Evolutionary conservation across 2,113 vertebrate species (phyloP).

Genomic region (Zeus faber): DNA sequence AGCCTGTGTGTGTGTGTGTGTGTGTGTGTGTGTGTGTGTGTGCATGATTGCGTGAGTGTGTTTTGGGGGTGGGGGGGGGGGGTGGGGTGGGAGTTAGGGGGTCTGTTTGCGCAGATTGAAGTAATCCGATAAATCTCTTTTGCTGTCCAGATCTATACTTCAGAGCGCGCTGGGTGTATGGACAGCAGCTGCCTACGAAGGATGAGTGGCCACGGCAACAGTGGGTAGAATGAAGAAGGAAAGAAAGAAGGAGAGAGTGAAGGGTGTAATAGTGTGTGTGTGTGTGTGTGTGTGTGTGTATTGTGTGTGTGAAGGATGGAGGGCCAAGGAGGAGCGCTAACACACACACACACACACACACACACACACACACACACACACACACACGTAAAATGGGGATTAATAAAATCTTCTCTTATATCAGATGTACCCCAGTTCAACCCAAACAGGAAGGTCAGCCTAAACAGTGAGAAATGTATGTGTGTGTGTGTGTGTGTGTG

Average conservation of each 20-base stretch:
- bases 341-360: too few species aligned
- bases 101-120: slow-evolving; percentile 11
- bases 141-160: slow-evolving; percentile 49
- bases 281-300: neutral
- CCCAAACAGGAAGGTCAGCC: too few species aligned
- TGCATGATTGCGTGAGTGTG: too few species aligned
- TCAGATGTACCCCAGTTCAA: too few species aligned
- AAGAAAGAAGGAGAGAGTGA: slow-evolving; percentile 19
- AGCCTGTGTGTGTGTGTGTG: slow-evolving; percentile 7
- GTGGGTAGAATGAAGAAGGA: slow-evolving; percentile 13
- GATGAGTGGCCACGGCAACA: slow-evolving; percentile 29
- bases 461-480: too few species aligned
- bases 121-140: slow-evolving; percentile 57
- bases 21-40: slow-evolving; percentile 1
- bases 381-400: too few species aligned
- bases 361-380: too few species aligned
- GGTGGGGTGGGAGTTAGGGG: too few species aligned
- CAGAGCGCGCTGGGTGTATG: slow-evolving; percentile 30
- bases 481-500: neutral
- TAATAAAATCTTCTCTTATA: too few species aligned
- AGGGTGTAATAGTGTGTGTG: slow-evolving; percentile 9
- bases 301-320: neutral
- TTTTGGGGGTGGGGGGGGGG: too few species aligned
- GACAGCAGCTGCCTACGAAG: slow-evolving; percentile 51
- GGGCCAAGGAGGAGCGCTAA: neutral